Evolutionary conservation across 2,797 vertebrate genomes (phyloP), one percentile per base, ranked within the genome.

Genomic region (Clamator glandarius): DNA sequence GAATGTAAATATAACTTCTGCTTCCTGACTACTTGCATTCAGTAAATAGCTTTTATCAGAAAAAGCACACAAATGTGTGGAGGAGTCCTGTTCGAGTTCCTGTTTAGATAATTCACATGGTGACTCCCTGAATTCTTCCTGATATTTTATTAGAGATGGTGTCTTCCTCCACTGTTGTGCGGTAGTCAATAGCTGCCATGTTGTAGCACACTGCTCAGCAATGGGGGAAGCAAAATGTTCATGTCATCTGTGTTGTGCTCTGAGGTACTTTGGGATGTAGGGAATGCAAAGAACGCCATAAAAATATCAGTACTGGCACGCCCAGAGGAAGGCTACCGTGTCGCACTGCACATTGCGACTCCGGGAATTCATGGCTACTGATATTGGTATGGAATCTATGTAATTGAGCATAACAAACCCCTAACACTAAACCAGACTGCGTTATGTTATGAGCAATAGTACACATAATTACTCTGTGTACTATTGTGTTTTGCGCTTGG

Each of bases 101-200:
- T 51, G 14, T 81, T 51, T 33, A 58, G 70, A 33, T 78, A 81
- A 31, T 48, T 64, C 20, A 11, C 24, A 7, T 0, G 3, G 41
- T 50, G 50, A 85, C 76, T 85, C 57, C 69, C 28, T 66, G 51
- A 81, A 86, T 87, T 77, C 63, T 61, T 73, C 61, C 33, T 12
- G 64, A 2, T 46, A 23, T 14, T 69, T 74, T 52, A 33, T 44
- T 54, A 52, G 78, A 24, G 52, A 26, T 33, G 23, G 55, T 61
- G 24, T 20, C 24, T 39, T 69, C 51, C 42, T 66, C 42, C 28
- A 5, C 55, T 58, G 42, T 36, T 42, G 6, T 9, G 28, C 59
- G 15, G 8, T 3, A 18, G 33, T 54, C 18, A 46, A 74, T 12
- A 21, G 42, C 6, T 89, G 54, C 59, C 11, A 1, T 8, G 17